Conservation (phyloP, 2,888 invertebrate species). For the Odontomyia ornata region DNA sequence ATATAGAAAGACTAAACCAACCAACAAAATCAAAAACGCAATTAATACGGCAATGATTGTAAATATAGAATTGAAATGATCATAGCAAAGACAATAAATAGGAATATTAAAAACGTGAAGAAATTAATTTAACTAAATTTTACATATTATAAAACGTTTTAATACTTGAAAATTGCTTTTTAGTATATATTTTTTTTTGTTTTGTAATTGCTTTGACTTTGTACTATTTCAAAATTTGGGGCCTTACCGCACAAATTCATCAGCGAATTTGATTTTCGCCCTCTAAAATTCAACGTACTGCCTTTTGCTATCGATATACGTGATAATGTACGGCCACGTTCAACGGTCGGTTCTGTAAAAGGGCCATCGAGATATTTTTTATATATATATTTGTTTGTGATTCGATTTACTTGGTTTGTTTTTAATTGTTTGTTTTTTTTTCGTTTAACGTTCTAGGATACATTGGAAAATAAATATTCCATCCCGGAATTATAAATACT, state of each 20-base stretch:
- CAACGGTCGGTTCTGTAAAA: slow-evolving; percentile 65
- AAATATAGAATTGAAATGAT: slow-evolving; percentile 17
- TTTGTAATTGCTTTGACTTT: slow-evolving; percentile 48
- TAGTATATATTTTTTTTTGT: not conserved
- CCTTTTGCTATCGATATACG: slow-evolving; percentile 82
- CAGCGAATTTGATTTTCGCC: slow-evolving; percentile 92
- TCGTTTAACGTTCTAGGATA: not conserved
- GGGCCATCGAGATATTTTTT: slow-evolving; percentile 49
- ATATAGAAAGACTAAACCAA: not conserved
- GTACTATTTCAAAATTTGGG: slow-evolving; percentile 56
- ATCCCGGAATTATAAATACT: slow-evolving; percentile 49
- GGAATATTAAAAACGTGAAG: not conserved
- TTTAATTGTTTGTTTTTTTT: not conserved
- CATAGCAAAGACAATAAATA: slow-evolving; percentile 24
- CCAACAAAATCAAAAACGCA: slow-evolving; percentile 16
- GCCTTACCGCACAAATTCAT: slow-evolving; percentile 96
- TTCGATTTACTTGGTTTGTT: not conserved
- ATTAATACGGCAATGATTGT: not conserved
- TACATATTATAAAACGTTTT: not conserved
- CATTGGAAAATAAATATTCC: not conserved
- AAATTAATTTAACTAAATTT: slow-evolving; percentile 21
- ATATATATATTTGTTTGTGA: slow-evolving; percentile 8
- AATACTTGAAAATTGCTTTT: slow-evolving; percentile 3
- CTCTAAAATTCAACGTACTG: slow-evolving; percentile 87
- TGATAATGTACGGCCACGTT: slow-evolving; percentile 69